Percentiles rank a stretch among this genome's conserved stretches.
Evolutionary conservation across 1,140 invertebrate species (phyloP).

Genomic region (Chironomus tepperi): DNA sequence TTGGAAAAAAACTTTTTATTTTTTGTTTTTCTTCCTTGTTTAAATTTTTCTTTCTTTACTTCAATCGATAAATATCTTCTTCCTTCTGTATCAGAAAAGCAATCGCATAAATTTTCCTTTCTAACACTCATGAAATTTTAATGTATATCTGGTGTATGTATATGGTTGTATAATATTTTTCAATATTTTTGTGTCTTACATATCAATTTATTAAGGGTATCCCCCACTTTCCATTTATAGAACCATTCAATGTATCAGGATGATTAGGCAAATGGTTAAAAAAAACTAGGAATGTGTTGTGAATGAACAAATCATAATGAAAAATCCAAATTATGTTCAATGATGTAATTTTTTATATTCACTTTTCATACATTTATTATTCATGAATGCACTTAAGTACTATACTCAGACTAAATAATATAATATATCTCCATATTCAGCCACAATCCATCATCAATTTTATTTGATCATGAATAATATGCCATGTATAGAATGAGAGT

Average conservation of each 20-base stretch:
- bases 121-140: conserved; percentile 8
- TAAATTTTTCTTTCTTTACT: not conserved
- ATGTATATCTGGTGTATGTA: not conserved
- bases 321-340: not conserved
- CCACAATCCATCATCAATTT: not conserved
- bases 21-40: not conserved
- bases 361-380: not conserved
- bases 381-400: not conserved
- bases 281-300: too few relatives aligned
- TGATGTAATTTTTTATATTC: too few relatives aligned
- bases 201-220: too few relatives aligned
- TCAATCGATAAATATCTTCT: not conserved
- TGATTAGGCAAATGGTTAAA: not conserved
- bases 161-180: not conserved
- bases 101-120: conserved; percentile 7
- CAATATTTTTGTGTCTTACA: not conserved
- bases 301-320: not conserved
- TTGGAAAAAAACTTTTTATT: too few relatives aligned
- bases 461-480: not conserved
- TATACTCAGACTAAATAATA: too few relatives aligned
- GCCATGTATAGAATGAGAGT: too few relatives aligned
- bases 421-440: too few relatives aligned
- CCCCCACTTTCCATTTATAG: not conserved
- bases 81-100: not conserved
- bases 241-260: not conserved